A percentile compares a stretch with the other conserved stretches of the same genome.
Conservation (phyloP, 2,888 invertebrate species). For the Antheraea yamamai region DNA sequence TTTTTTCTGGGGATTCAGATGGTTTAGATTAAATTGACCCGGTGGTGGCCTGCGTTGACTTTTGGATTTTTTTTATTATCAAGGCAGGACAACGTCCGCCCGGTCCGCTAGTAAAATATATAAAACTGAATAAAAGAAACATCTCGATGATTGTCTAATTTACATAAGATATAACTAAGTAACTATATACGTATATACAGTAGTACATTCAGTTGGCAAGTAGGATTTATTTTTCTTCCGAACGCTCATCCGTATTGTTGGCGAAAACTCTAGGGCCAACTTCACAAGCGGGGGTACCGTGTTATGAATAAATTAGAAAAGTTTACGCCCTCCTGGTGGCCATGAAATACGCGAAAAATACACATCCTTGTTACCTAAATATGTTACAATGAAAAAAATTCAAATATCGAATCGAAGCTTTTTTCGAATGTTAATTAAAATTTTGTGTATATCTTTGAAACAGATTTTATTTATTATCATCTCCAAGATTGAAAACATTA, state of each 20-base stretch:
- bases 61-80: too few species aligned
- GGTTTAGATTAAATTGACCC: too few species aligned
- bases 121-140: too few species aligned
- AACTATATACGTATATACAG: constrained; percentile 28
- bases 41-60: too few species aligned
- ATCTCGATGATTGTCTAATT: too few species aligned
- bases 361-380: not conserved
- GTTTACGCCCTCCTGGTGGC: constrained; percentile 43
- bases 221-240: constrained; percentile 56
- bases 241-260: constrained; percentile 70
- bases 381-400: not conserved
- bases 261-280: constrained; percentile 63
- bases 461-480: not conserved
- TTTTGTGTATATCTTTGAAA: not conserved
- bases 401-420: not conserved
- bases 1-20: too few species aligned
- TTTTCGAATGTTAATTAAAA: not conserved
- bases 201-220: constrained; percentile 30
- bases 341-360: constrained; percentile 31
- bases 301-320: constrained; percentile 81
- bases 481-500: not conserved
- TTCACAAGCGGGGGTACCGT: constrained; percentile 66
- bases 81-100: too few species aligned
- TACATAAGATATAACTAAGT: constrained; percentile 33
- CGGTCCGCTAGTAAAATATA: too few species aligned